Percentiles rank a stretch among this genome's conserved stretches.
Evolutionary conservation across 2,797 vertebrate species (phyloP).

Genomic region (Gambusia yucatana): DNA sequence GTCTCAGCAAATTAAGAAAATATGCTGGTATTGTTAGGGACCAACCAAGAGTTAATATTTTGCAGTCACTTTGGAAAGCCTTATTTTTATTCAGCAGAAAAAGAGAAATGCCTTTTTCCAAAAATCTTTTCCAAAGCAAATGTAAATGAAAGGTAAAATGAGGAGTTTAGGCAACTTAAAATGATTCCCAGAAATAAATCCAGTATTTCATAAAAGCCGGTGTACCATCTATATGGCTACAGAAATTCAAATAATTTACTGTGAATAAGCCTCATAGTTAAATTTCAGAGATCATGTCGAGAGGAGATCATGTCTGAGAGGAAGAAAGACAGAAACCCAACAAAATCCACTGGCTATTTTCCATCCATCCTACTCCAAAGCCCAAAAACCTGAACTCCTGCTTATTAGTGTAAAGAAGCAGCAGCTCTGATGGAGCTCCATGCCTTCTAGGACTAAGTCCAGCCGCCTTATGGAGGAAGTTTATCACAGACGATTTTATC

Average conservation of each 20-base stretch:
- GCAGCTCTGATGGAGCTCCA: neutral
- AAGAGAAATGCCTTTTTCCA: neutral
- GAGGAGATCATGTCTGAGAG: neutral
- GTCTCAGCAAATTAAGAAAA: slow-evolving; percentile 32
- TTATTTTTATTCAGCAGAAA: neutral
- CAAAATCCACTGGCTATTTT: neutral
- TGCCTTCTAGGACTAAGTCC: neutral
- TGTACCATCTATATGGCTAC: neutral
- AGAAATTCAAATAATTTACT: neutral
- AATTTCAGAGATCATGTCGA: neutral
- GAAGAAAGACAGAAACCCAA: neutral
- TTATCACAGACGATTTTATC: neutral
- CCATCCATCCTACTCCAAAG: neutral
- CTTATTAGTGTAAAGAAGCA: neutral
- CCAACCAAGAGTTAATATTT: slow-evolving; percentile 9
- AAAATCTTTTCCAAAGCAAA: neutral
- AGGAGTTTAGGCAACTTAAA: neutral
- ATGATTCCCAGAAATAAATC: neutral
- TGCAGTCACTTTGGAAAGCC: neutral
- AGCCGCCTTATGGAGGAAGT: neutral
- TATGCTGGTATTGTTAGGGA: slow-evolving; percentile 1
- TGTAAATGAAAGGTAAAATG: neutral
- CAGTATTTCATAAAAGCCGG: neutral
- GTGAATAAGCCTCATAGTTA: neutral
- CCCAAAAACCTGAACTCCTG: neutral